Evolutionary conservation across 2,888 invertebrate species (phyloP).

Genomic region (Eueremaeus valkanovi): DNA sequence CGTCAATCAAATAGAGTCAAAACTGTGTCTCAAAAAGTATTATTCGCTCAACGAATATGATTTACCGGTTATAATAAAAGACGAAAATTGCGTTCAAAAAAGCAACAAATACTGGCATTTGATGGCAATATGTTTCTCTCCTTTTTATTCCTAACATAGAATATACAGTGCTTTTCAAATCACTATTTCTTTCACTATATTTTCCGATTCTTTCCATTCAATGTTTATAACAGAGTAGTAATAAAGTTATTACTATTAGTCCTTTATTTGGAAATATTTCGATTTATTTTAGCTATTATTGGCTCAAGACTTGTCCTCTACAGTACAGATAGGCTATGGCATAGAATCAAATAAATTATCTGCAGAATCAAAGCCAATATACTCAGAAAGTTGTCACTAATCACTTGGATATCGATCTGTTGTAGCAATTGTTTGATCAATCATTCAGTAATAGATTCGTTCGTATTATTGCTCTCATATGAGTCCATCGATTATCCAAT

Average conservation of each 20-base stretch:
- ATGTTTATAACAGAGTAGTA: constrained; percentile 16
- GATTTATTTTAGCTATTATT: neutral
- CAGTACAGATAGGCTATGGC: neutral
- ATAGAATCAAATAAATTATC: neutral
- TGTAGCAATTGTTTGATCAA: neutral
- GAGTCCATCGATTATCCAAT: neutral
- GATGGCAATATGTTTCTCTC: neutral
- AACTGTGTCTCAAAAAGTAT: constrained; percentile 3
- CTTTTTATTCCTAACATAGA: neutral
- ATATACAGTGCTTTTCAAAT: neutral
- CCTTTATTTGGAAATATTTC: neutral
- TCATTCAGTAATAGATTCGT: neutral
- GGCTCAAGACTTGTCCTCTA: neutral
- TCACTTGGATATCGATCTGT: neutral
- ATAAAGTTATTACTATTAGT: constrained; percentile 8
- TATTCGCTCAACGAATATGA: neutral
- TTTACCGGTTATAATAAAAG: constrained; percentile 20
- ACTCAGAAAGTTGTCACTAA: neutral
- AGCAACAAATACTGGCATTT: constrained; percentile 12
- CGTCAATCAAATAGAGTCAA: neutral
- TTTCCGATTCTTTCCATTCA: neutral
- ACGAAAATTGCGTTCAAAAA: neutral
- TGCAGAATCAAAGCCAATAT: neutral
- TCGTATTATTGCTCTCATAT: neutral
- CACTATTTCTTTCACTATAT: neutral